These are phyloP conservation scores for Drosophila pseudotalamancana DNA, from an alignment of 2,888 invertebrate species.

Conservation along the genomic window DNA sequence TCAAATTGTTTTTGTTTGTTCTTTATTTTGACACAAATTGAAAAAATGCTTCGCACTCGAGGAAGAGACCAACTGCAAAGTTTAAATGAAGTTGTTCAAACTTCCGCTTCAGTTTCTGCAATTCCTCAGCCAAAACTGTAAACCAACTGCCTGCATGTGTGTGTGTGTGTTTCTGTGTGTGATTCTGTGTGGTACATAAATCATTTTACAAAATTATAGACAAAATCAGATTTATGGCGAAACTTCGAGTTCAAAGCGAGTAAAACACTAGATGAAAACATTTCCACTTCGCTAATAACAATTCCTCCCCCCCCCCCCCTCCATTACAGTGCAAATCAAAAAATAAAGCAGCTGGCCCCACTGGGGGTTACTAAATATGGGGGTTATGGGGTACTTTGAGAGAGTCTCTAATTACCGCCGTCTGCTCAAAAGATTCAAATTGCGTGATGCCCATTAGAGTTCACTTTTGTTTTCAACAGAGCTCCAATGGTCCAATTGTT, in stretches of 20 bases:
- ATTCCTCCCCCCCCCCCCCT: too few relatives aligned
- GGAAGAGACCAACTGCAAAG: slow-evolving; percentile 24
- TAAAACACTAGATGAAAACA: slow-evolving; percentile 24
- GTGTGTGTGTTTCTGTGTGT: background rate
- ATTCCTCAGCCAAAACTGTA: slow-evolving; percentile 3
- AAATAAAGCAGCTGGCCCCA: slow-evolving; percentile 31
- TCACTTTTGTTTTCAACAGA: slow-evolving; percentile 51
- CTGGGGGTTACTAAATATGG: too few relatives aligned
- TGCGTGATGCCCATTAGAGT: slow-evolving; percentile 38
- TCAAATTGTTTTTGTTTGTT: slow-evolving; percentile 56
- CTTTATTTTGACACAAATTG: slow-evolving; percentile 63
- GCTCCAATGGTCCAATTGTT: slow-evolving; percentile 49
- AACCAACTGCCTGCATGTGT: too few relatives aligned
- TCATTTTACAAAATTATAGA: slow-evolving; percentile 57
- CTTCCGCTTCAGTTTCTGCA: slow-evolving; percentile 45
- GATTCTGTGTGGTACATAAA: slow-evolving; percentile 39
- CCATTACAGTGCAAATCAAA: slow-evolving; percentile 9
- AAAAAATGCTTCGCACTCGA: slow-evolving; percentile 35
- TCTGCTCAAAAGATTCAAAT: slow-evolving; percentile 49
- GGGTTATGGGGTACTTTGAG: background rate
- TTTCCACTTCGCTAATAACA: slow-evolving; percentile 23
- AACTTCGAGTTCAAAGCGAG: slow-evolving; percentile 49
- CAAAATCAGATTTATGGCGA: slow-evolving; percentile 38
- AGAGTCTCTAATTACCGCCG: slow-evolving; percentile 58
- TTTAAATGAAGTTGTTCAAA: slow-evolving; percentile 50